Conservation (phyloP, 1,140 invertebrate genomes). For the Scaptomyza graminum region DNA sequence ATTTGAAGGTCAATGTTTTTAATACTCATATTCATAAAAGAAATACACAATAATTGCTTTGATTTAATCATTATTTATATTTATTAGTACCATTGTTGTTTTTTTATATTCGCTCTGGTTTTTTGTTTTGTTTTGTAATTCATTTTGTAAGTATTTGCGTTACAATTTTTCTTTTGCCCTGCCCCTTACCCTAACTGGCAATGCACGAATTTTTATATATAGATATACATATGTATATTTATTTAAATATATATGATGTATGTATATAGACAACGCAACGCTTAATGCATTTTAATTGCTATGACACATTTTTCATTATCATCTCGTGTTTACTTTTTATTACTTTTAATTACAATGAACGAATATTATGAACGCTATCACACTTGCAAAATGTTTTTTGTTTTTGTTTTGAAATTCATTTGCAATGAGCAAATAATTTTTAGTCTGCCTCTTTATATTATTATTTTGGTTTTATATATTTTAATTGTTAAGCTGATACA, state of each 20-base stretch:
- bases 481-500: conserved; percentile 75
- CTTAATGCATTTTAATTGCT: conserved; percentile 36
- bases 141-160: conserved; percentile 53
- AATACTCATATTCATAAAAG: neutral
- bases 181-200: conserved; percentile 28
- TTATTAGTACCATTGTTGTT: conserved; percentile 46
- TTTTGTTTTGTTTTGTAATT: conserved; percentile 25
- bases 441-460: conserved; percentile 43
- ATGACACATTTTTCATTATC: conserved; percentile 30
- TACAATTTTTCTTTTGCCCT: conserved; percentile 41
- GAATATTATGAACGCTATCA: conserved; percentile 81
- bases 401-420: conserved; percentile 37
- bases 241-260: conserved; percentile 17
- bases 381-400: conserved; percentile 74
- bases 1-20: neutral
- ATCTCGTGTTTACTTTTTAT: conserved; percentile 52
- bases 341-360: conserved; percentile 77
- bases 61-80: conserved; percentile 60
- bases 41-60: conserved; percentile 22
- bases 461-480: conserved; percentile 28
- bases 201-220: conserved; percentile 15
- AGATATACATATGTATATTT: conserved; percentile 20
- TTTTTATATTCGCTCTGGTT: conserved; percentile 22
- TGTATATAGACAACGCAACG: conserved; percentile 22
- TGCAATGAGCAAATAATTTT: conserved; percentile 67